Evolutionary conservation across 2,888 invertebrate species (phyloP), one percentile per base, ranked within the genome.

Genomic region (Ichneumoninae sp.): DNA sequence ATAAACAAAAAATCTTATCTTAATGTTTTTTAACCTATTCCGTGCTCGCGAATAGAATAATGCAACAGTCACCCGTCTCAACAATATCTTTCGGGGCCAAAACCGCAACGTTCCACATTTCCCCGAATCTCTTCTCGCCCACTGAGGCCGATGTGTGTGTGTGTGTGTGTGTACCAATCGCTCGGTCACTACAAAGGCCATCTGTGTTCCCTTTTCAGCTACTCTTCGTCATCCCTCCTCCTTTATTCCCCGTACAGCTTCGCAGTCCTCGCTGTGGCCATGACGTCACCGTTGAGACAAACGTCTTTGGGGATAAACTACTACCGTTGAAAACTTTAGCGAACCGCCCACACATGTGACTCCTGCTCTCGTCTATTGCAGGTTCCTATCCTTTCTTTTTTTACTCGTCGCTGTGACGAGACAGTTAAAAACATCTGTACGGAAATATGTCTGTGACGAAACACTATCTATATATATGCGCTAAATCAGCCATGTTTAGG

Each of bases 171-270:
- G 30, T 70, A 83, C 83, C 83, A 78, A 78, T 83, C 83, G 74
- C 86, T 87, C 82, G 83, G 70, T 81, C 85, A 89, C 89, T 89
- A 90, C 91, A 91, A 91, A 90, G 90, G 90, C 90, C 91, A 91
- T 92, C 91, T 92, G 91, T 90, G 77, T 87, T 80, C 75, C 79
- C 79, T 86, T 86, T 85, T 87, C 83, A 85, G 83, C 84, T 71
- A 69, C 81, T 68, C 81, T 70, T 77, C 75, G 16, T 73, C 71
- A 66, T 75, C 73, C 83, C 75, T 79, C 73, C 71, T 87, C 85
- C 78, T 81, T 82, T 82, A 85, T 82, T 81, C 78, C 69, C 50
- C 70, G 63, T 66, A 78, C 50, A 70, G 52, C 65, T 69, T 78
- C 66, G 81, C 78, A 70, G 47, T 76, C 33, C 76, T 57, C 57